Conservation (phyloP, 1,140 invertebrate genomes). For the Drosophila kikkawai region DNA sequence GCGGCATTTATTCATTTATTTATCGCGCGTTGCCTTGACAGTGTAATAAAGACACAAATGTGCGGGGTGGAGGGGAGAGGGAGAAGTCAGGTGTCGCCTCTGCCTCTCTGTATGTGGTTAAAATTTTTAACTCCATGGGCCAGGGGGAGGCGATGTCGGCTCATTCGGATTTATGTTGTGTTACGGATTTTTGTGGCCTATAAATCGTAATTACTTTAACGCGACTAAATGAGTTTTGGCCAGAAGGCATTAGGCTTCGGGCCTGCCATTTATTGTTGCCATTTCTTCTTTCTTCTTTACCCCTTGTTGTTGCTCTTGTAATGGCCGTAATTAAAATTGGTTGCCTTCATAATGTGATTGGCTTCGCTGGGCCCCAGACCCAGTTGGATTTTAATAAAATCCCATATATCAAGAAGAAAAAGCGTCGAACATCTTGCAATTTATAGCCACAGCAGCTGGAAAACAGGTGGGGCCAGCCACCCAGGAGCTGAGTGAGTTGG, state of each 20-base stretch:
- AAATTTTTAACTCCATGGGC: conserved; percentile 67
- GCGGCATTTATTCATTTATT: conserved; percentile 81
- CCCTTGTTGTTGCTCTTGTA: conserved; percentile 49
- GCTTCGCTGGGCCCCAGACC: conserved; percentile 32
- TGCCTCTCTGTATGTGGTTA: conserved; percentile 62
- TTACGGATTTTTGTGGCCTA: conserved; percentile 82
- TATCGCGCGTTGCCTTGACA: conserved; percentile 75
- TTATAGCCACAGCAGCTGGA: conserved; percentile 43
- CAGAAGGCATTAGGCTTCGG: conserved; percentile 65
- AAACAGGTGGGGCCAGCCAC: conserved; percentile 5
- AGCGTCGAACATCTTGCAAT: conserved; percentile 57
- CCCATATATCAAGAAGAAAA: conserved; percentile 66
- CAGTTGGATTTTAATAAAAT: conserved; percentile 57
- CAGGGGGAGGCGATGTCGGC: conserved; percentile 23
- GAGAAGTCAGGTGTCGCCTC: conserved; percentile 66
- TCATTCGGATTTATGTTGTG: conserved; percentile 83
- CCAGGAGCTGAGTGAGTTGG: conserved; percentile 20
- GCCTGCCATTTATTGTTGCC: conserved; percentile 51
- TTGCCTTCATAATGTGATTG: conserved; percentile 81
- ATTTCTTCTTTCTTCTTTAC: conserved; percentile 10
- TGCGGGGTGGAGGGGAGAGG: neutral
- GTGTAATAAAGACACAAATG: conserved; percentile 77
- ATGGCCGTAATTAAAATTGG: conserved; percentile 81
- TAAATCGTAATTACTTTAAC: conserved; percentile 83
- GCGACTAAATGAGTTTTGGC: conserved; percentile 79